Base-by-base conservation (phyloP, 2,113 vertebrate species). In the Sminthopsis crassicaudata region DNA sequence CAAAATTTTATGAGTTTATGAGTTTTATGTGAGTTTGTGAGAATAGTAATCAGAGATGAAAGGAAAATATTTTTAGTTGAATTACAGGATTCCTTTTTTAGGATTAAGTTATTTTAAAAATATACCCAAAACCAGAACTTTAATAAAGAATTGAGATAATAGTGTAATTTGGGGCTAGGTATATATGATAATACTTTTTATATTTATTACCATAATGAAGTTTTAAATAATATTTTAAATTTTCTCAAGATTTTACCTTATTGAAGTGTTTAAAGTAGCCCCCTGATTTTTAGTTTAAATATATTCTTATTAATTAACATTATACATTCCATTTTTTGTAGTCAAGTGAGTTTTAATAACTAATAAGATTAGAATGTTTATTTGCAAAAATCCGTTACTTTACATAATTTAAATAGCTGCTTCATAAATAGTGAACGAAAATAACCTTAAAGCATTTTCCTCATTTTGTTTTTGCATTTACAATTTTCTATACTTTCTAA, bases 401-500 rank as follows among this genome's bases (percentile, higher is more conserved):
- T 54, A 36, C 5, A 94, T 91, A 92, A 89, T 94, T 93, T 95
- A 27, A 95, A 0, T 95, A 90, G 90, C 0, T 93, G 14, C 36
- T 91, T 92, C 93, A 91, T 91, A 53, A 91, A 91, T 88, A 95
- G 94, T 94, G 50, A 93, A 53, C 89, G 48, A 50, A 84, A 54
- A 92, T 93, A 48, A 94, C 55, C 95, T 50, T 94, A 90, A 93
- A n/a, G 0, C 8, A 27, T 46, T 92, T 96, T 88, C n/a, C 24
- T 88, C 90, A 46, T 67, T 96, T 90, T 96, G 53, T 95, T 95
- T 96, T 96, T 95, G 52, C 26, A 91, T 94, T 93, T 94, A 11
- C 23, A 76, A 26, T 93, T 94, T 97, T 96, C 76, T 97, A 94
- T 93, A 89, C 88, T 76, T 67, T 67, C 42, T 67, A 30, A 97